Evolutionary conservation across 2,113 vertebrate genomes (phyloP).

Genomic region (Callipepla californica): DNA sequence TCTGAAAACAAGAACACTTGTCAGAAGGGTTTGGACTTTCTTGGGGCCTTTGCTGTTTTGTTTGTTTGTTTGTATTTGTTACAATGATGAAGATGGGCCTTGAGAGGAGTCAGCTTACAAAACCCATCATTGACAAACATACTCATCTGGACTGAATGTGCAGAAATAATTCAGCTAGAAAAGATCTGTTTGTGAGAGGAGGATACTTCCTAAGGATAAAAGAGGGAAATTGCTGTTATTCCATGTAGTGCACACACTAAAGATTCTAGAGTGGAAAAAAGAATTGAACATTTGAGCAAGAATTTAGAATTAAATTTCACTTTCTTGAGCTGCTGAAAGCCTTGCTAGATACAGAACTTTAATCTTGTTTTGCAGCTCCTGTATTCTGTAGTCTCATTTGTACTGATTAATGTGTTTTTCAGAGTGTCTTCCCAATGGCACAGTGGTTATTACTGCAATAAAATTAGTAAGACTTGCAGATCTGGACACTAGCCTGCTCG

Average conservation of each 20-base stretch:
- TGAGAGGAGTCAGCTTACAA: not conserved
- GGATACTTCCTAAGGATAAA: not conserved
- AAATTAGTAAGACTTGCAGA: slow-evolving; percentile 17
- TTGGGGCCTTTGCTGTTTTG: not conserved
- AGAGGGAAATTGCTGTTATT: not conserved
- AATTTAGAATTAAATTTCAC: not conserved
- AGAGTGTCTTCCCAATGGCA: slow-evolving; percentile 70
- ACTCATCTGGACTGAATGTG: not conserved
- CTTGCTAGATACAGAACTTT: not conserved
- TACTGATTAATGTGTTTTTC: not conserved
- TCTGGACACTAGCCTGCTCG: slow-evolving; percentile 45
- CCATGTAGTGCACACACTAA: not conserved
- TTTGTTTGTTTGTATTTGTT: not conserved
- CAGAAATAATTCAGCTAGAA: not conserved
- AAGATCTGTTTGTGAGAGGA: not conserved
- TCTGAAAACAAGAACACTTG: not conserved
- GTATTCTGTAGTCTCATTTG: not conserved
- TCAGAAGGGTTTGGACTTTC: not conserved
- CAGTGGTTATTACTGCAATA: slow-evolving; percentile 45
- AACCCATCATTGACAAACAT: not conserved
- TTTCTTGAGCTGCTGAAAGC: not conserved
- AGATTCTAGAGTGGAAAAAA: not conserved
- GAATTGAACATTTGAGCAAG: not conserved
- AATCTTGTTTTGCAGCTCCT: not conserved
- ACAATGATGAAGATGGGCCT: not conserved